Conservation (phyloP, 1,140 invertebrate species). For the Drosophila ohnishii region DNA sequence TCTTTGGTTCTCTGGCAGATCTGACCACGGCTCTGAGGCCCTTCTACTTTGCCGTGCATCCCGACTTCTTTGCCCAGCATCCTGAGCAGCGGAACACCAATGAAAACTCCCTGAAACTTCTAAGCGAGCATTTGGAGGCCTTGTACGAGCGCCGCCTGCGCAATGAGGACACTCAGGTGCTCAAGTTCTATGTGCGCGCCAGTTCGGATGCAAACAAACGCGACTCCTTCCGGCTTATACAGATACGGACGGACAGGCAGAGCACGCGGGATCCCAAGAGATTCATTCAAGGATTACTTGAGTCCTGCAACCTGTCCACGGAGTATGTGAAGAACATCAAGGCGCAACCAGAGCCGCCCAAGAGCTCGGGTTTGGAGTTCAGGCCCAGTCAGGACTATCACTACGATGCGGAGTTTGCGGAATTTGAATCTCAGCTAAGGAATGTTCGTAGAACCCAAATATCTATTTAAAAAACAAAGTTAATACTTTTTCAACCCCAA, state of each 20-base stretch:
- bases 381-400: conserved; percentile 62
- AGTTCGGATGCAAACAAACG: conserved; percentile 83
- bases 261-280: conserved; percentile 86
- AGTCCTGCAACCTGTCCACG: conserved; percentile 92
- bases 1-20: conserved; percentile 84
- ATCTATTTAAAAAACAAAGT: too few relatives aligned
- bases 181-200: conserved; percentile 90
- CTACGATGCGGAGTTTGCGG: conserved; percentile 64
- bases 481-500: conserved; percentile 17
- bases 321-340: conserved; percentile 91
- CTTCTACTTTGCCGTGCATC: conserved; percentile 97
- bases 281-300: conserved; percentile 90
- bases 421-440: conserved; percentile 58
- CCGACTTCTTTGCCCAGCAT: conserved; percentile 96
- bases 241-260: conserved; percentile 83
- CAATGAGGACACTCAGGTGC: conserved; percentile 83
- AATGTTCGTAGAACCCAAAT: conserved; percentile 32
- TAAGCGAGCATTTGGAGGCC: conserved; percentile 92
- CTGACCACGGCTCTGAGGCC: conserved; percentile 94
- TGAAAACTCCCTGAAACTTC: conserved; percentile 94
- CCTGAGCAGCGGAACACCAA: conserved; percentile 94
- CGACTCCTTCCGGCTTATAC: conserved; percentile 88
- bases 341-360: conserved; percentile 27
- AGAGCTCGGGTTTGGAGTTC: conserved; percentile 28
- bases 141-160: conserved; percentile 86